Evolutionary conservation across 2,113 vertebrate species (phyloP), one percentile per base, ranked within the genome.

Genomic region (Dunckerocampus dactyliophorus): DNA sequence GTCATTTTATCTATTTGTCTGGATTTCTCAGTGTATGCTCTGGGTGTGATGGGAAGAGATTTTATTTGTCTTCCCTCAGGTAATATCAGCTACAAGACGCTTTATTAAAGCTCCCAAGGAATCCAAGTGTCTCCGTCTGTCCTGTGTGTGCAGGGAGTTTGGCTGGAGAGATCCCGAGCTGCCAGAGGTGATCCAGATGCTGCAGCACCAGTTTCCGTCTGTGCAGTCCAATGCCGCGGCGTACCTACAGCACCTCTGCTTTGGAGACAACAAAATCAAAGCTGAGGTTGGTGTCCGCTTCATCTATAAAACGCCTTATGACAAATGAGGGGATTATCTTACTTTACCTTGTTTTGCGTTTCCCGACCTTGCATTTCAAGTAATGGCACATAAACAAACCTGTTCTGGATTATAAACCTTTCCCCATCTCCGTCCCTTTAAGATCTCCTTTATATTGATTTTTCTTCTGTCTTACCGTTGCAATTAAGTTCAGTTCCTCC

Each of bases 211-310:
- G 10, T 98, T 99, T 77, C 97, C 97, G 47, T 99, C 97, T 0
- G 96, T 99, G 80, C 97, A 99, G 85, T 98, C 96, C 13, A 99
- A 99, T 8, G 97, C 97, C 50, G 97, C 97, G 59, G 97, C 97
- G 72, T 99, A 99, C 72, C 91, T 99, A 62, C 97, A 99, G 51
- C 97, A 99, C 84, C 93, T 99, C 72, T 99, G 97, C 83, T 99
- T 98, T 0, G 96, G 97, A 90, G 97, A 99, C 92, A 98, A 98
- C 88, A 98, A 98, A 90, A 98, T 98, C 89, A 99, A 99, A 93
- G 94, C 94, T 8, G 97, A 99, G 95, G 97, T 99, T 88, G 52
- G 85, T 81, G 20, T 47, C 6, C 62, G 9, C 50, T 11, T 58
- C 14, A 12, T 39, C n/a, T 39, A 37, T 52, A 17, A 53, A 53